Evolutionary conservation across 2,797 vertebrate species (phyloP).

Genomic region (Syngnathus acus): DNA sequence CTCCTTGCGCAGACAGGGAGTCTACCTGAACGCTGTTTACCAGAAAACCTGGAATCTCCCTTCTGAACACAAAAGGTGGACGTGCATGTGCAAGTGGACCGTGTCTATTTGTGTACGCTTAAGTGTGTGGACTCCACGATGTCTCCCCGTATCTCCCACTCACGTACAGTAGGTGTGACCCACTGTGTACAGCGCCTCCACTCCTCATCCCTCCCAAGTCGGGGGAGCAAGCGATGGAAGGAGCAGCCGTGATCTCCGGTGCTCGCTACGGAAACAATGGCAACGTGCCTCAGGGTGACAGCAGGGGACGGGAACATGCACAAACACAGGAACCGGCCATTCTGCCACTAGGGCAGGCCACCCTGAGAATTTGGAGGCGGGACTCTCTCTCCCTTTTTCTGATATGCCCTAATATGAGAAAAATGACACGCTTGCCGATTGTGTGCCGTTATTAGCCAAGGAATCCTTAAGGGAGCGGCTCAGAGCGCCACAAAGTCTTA

Average conservation of each 20-base stretch:
- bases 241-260: conserved; percentile 52
- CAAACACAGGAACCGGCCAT: conserved; percentile 76
- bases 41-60: conserved; percentile 60
- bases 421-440: conserved; percentile 51
- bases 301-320: conserved; percentile 78
- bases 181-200: conserved; percentile 33
- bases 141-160: conserved; percentile 20
- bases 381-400: conserved; percentile 34
- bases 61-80: conserved; percentile 57
- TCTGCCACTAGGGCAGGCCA: conserved; percentile 62
- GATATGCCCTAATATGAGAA: conserved; percentile 54
- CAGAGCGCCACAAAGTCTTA: conserved; percentile 53
- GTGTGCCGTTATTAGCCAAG: conserved; percentile 38
- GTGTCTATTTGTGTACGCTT: conserved; percentile 15
- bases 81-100: conserved; percentile 36
- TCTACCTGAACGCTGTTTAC: conserved; percentile 62
- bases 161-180: conserved; percentile 38
- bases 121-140: conserved; percentile 8
- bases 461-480: conserved; percentile 40
- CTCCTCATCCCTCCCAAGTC: conserved; percentile 18
- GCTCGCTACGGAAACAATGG: conserved; percentile 69
- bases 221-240: conserved; percentile 18
- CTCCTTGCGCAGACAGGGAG: conserved; percentile 43
- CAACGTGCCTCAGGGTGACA: conserved; percentile 70
- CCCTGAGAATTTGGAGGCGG: conserved; percentile 55